Percentiles rank a stretch among this genome's conserved stretches.
Evolutionary conservation across 2,113 vertebrate genomes (phyloP).

Genomic region (Ptyas mucosa): DNA sequence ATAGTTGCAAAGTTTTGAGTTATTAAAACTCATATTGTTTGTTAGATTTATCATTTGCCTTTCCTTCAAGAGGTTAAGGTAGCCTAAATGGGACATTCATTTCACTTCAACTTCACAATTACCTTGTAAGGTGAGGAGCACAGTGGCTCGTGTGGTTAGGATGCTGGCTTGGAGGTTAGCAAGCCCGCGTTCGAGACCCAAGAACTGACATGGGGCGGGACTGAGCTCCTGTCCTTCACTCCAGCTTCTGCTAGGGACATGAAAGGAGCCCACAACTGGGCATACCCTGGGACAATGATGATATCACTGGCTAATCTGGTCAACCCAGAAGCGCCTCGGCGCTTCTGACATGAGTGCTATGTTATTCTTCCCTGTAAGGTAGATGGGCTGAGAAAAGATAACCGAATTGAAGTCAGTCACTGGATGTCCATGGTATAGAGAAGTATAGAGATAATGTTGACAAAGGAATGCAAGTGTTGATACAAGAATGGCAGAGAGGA

Average conservation of each 20-base stretch:
- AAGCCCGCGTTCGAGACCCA: too few species aligned
- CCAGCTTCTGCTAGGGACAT: too few species aligned
- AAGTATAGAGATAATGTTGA: neutral
- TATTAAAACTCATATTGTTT: neutral
- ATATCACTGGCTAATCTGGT: too few species aligned
- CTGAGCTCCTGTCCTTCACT: too few species aligned
- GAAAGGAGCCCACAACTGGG: too few species aligned
- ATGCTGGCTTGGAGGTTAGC: too few species aligned
- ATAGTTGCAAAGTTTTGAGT: neutral
- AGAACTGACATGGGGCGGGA: too few species aligned
- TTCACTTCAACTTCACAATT: neutral
- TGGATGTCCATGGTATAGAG: neutral
- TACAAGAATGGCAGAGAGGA: neutral
- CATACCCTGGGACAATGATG: too few species aligned
- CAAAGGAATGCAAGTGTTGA: neutral
- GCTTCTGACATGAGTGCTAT: too few species aligned
- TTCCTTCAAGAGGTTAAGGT: neutral
- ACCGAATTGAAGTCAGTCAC: neutral
- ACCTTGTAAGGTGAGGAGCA: neutral
- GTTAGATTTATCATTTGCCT: neutral
- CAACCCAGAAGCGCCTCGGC: too few species aligned
- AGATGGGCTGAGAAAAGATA: neutral
- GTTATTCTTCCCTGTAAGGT: too few species aligned
- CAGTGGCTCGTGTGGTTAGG: too few species aligned
- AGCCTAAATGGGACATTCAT: neutral